phyloP scores from a whole-genome alignment of 1,140 invertebrate species.

The Triops cancriformis region DNA sequence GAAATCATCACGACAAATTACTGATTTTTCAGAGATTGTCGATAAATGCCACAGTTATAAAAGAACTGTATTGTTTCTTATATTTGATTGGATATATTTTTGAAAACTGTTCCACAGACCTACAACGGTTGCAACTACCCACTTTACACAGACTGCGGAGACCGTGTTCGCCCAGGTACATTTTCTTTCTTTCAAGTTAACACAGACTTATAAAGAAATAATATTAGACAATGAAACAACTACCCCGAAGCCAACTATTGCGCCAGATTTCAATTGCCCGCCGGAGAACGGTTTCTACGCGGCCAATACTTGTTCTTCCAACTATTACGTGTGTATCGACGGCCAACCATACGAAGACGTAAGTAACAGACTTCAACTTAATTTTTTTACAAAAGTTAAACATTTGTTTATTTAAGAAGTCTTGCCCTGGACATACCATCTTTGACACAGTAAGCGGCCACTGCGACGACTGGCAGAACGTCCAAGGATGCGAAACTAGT shows the following conservation, averaged over 20 bases:
- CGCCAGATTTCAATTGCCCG: slow-evolving; percentile 6
- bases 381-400: background rate
- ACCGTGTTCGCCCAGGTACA: slow-evolving; percentile 16
- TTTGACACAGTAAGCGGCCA: background rate
- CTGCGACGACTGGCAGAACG: background rate
- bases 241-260: background rate
- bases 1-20: too few species aligned
- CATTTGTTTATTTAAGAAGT: background rate
- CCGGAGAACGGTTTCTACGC: background rate
- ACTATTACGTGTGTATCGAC: slow-evolving; percentile 25
- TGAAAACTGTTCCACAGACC: background rate
- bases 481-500: background rate
- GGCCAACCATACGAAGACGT: background rate
- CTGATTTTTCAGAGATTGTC: too few species aligned
- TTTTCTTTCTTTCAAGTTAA: background rate
- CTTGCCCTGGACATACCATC: background rate
- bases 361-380: background rate
- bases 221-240: background rate
- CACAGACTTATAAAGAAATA: background rate
- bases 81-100: too few species aligned
- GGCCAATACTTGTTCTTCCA: slow-evolving; percentile 12
- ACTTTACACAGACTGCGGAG: slow-evolving; percentile 27
- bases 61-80: too few species aligned
- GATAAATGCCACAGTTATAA: too few species aligned
- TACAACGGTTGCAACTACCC: slow-evolving; percentile 31